Conservation (phyloP, 2,888 invertebrate genomes). For the Nomada goodeniana region DNA sequence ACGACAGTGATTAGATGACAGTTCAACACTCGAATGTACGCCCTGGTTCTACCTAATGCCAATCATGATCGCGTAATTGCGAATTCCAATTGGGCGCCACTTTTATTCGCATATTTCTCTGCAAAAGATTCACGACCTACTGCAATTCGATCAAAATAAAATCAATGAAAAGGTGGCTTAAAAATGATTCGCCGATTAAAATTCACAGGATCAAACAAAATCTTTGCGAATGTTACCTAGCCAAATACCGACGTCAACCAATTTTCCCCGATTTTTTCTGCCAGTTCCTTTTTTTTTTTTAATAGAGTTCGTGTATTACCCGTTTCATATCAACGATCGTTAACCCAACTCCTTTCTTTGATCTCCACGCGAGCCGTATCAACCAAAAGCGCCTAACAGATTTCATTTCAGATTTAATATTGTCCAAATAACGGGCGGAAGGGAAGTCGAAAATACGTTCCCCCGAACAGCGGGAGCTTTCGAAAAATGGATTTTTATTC, state of each 20-base stretch:
- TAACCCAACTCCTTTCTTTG: background rate
- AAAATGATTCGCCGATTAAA: background rate
- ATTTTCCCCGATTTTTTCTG: background rate
- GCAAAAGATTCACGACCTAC: background rate
- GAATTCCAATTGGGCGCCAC: conserved; percentile 2
- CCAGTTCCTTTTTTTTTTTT: too few relatives aligned
- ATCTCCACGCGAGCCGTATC: background rate
- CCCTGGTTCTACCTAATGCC: background rate
- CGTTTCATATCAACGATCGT: conserved; percentile 1
- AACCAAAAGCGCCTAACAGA: conserved; percentile 2
- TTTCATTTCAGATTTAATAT: conserved; percentile 35
- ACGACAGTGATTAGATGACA: conserved; percentile 38
- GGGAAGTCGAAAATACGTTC: background rate
- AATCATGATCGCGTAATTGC: conserved; percentile 29
- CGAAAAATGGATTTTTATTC: conserved; percentile 6
- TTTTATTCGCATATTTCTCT: background rate
- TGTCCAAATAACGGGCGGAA: background rate
- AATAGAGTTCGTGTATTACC: conserved; percentile 15
- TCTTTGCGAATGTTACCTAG: background rate
- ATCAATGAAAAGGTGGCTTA: background rate
- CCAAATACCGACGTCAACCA: too few relatives aligned
- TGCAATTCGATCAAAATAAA: background rate
- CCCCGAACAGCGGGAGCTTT: background rate
- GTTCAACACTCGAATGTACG: conserved; percentile 7
- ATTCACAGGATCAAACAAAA: background rate